Percentiles rank a stretch among this genome's conserved stretches.
phyloP scores from a whole-genome alignment of 2,888 invertebrate genomes.

The Mythimna ferrago region DNA sequence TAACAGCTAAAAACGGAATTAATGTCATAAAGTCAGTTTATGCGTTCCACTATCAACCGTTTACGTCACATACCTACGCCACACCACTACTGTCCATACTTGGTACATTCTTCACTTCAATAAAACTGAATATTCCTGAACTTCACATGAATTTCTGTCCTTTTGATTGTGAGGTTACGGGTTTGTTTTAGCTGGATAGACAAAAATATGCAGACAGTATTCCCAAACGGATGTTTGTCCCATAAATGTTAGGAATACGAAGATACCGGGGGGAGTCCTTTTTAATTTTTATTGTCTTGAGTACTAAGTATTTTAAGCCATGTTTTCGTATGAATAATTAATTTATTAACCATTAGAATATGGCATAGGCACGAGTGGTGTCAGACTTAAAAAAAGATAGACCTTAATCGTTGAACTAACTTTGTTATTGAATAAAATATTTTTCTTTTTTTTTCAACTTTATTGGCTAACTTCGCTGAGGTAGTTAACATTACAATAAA shows the following conservation, averaged over 20 bases:
- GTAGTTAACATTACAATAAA: too few species aligned
- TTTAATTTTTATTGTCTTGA: not conserved
- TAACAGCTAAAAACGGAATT: constrained; percentile 53
- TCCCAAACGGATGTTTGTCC: not conserved
- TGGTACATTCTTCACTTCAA: constrained; percentile 41
- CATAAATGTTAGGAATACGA: constrained; percentile 1
- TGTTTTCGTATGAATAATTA: too few species aligned
- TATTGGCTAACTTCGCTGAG: too few species aligned
- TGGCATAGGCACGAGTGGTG: too few species aligned
- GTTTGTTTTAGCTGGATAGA: constrained; percentile 13
- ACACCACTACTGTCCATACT: constrained; percentile 18
- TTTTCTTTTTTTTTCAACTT: too few species aligned
- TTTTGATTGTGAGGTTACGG: constrained; percentile 45
- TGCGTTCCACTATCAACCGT: constrained; percentile 49
- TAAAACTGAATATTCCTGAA: constrained; percentile 35
- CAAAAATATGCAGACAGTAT: constrained; percentile 29
- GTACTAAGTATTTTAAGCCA: too few species aligned
- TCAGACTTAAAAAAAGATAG: too few species aligned
- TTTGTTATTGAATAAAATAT: too few species aligned
- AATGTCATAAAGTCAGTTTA: constrained; percentile 57
- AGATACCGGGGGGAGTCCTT: not conserved
- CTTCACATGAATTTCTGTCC: constrained; percentile 18
- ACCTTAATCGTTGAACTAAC: too few species aligned
- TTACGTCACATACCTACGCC: constrained; percentile 38
- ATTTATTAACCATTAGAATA: too few species aligned